Evolutionary conservation across 2,797 vertebrate species (phyloP).

Genomic region (Danio aesculapii): DNA sequence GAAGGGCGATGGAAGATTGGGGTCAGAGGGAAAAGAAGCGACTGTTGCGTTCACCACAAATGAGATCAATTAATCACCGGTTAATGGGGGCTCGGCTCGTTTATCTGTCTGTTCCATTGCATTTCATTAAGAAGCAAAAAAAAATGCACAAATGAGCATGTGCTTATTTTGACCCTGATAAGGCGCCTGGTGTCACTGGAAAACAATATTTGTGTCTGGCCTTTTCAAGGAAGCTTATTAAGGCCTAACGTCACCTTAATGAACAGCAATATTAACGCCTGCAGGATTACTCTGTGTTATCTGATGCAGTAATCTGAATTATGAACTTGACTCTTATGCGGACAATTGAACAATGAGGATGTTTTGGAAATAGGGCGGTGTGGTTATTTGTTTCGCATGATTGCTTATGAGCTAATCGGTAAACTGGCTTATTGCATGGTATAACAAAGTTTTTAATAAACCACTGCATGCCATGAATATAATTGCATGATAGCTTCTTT

Average conservation of each 20-base stretch:
- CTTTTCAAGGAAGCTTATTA: slow-evolving; percentile 27
- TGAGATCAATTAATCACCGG: slow-evolving; percentile 81
- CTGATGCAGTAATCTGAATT: slow-evolving; percentile 9
- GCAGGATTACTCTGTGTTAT: background rate
- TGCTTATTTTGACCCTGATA: slow-evolving; percentile 66
- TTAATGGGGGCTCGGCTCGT: slow-evolving; percentile 75
- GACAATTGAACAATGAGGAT: slow-evolving; percentile 6
- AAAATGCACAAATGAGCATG: slow-evolving; percentile 60
- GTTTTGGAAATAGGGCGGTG: slow-evolving; percentile 4
- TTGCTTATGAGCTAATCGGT: slow-evolving; percentile 20
- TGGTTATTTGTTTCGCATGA: slow-evolving; percentile 26
- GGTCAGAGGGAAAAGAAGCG: slow-evolving; percentile 75
- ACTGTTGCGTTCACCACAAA: slow-evolving; percentile 72
- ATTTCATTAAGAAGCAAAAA: slow-evolving; percentile 68
- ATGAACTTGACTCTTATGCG: slow-evolving; percentile 13
- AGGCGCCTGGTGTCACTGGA: slow-evolving; percentile 50
- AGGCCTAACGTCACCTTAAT: background rate
- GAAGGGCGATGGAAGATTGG: slow-evolving; percentile 78
- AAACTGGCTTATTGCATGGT: slow-evolving; percentile 24
- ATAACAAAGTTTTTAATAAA: slow-evolving; percentile 19
- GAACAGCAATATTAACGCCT: slow-evolving; percentile 13
- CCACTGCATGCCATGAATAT: slow-evolving; percentile 8
- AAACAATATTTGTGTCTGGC: slow-evolving; percentile 27
- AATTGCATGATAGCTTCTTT: slow-evolving; percentile 14
- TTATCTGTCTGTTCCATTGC: slow-evolving; percentile 75